phyloP scores from a whole-genome alignment of 1,140 invertebrate species.

The Bilobella aurantiaca region DNA sequence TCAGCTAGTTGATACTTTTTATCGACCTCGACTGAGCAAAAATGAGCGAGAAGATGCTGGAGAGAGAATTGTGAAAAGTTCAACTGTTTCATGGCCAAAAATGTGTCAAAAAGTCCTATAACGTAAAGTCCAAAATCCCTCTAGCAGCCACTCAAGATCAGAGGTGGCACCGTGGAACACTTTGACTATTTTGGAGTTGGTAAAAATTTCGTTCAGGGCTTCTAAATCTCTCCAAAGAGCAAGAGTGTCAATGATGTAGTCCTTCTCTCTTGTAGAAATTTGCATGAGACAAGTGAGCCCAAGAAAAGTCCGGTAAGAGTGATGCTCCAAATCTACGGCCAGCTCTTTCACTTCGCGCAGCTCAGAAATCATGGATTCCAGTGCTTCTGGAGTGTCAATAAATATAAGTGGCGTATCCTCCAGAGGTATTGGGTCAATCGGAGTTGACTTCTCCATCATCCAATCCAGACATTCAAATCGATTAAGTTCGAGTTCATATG shows the following conservation, averaged over 20 bases:
- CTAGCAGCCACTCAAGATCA: slow-evolving; percentile 90
- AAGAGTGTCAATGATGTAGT: slow-evolving; percentile 88
- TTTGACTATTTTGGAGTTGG: slow-evolving; percentile 81
- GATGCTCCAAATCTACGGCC: slow-evolving; percentile 75
- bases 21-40: slow-evolving; percentile 67
- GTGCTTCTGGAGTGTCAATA: slow-evolving; percentile 54
- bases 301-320: slow-evolving; percentile 69
- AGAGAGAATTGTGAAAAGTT: slow-evolving; percentile 63
- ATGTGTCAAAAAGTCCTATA: slow-evolving; percentile 96
- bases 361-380: slow-evolving; percentile 56
- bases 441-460: slow-evolving; percentile 41
- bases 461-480: slow-evolving; percentile 48
- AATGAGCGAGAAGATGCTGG: slow-evolving; percentile 64
- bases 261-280: slow-evolving; percentile 72
- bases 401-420: slow-evolving; percentile 55
- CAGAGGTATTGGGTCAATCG: slow-evolving; percentile 41
- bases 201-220: slow-evolving; percentile 80
- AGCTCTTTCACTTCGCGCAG: slow-evolving; percentile 58
- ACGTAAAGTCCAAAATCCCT: slow-evolving; percentile 88
- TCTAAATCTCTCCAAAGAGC: slow-evolving; percentile 68
- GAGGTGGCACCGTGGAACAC: slow-evolving; percentile 86
- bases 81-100: slow-evolving; percentile 69
- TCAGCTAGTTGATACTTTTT: slow-evolving; percentile 91
- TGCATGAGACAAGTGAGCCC: slow-evolving; percentile 90
- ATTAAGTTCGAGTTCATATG: slow-evolving; percentile 78